phyloP scores from a whole-genome alignment of 1,140 invertebrate species.

The Bombus huntii region DNA sequence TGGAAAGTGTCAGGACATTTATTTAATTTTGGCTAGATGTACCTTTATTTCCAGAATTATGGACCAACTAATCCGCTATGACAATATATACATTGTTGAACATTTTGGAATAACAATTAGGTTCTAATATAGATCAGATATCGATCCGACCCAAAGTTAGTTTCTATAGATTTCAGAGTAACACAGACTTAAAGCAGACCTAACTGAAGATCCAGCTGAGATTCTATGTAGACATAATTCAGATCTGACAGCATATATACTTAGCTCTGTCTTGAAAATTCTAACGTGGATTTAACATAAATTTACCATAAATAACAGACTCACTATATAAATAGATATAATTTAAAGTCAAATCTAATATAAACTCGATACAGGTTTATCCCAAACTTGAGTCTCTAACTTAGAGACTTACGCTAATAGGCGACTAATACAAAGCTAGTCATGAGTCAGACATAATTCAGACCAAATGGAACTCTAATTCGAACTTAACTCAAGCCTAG shows the following conservation, averaged over 20 bases:
- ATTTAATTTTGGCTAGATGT: too few relatives aligned
- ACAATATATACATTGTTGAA: accelerated
- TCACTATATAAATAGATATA: too few relatives aligned
- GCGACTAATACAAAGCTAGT: neutral
- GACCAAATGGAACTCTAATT: neutral
- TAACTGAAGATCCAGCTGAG: neutral
- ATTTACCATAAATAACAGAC: too few relatives aligned
- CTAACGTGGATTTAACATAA: too few relatives aligned
- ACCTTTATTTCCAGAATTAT: neutral
- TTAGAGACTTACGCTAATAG: neutral
- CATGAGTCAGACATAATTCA: neutral
- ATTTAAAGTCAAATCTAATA: neutral
- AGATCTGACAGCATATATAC: neutral
- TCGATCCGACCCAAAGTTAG: neutral
- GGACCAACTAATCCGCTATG: too few relatives aligned
- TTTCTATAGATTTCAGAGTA: neutral
- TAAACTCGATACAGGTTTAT: neutral
- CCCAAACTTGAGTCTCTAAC: too few relatives aligned
- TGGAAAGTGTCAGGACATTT: too few relatives aligned
- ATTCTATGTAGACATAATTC: neutral
- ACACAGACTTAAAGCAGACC: neutral
- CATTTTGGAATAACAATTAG: neutral
- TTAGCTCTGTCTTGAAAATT: neutral
- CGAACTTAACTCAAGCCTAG: neutral
- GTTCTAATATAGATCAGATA: neutral